Conservation (phyloP, 2,113 vertebrate genomes). For the Vidua chalybeata region DNA sequence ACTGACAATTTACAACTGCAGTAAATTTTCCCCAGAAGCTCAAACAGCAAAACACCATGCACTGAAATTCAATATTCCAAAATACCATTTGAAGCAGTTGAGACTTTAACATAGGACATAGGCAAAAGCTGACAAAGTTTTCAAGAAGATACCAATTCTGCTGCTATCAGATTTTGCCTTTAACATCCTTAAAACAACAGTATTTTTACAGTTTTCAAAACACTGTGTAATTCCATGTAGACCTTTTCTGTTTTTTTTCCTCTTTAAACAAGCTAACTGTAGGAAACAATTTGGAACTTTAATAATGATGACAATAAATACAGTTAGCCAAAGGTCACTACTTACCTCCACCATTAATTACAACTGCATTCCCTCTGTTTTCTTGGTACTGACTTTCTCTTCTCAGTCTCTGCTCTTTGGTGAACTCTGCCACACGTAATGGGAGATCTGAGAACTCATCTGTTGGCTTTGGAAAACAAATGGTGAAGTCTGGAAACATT, state of each 20-base stretch:
- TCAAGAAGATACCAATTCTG: not conserved
- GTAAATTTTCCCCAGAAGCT: not conserved
- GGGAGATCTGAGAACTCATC: constrained; percentile 92
- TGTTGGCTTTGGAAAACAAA: constrained; percentile 80
- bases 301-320: not conserved
- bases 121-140: not conserved
- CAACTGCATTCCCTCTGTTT: constrained; percentile 60
- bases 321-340: not conserved
- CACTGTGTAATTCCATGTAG: not conserved
- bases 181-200: not conserved
- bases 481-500: not conserved
- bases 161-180: not conserved
- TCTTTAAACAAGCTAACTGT: not conserved
- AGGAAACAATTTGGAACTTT: not conserved
- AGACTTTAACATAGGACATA: not conserved
- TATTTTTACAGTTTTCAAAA: not conserved
- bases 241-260: accelerated
- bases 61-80: not conserved
- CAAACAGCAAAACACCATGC: not conserved
- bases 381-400: constrained; percentile 83
- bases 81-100: not conserved
- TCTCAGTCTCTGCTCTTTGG: constrained; percentile 84
- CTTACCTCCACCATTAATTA: constrained; percentile 91
- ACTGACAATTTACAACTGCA: not conserved
- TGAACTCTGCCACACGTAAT: constrained; percentile 84